A percentile compares a stretch with the other conserved stretches of the same genome.
These are phyloP conservation scores for Atta texana DNA, from an alignment of 1,140 invertebrate species.

Conservation along the genomic window DNA sequence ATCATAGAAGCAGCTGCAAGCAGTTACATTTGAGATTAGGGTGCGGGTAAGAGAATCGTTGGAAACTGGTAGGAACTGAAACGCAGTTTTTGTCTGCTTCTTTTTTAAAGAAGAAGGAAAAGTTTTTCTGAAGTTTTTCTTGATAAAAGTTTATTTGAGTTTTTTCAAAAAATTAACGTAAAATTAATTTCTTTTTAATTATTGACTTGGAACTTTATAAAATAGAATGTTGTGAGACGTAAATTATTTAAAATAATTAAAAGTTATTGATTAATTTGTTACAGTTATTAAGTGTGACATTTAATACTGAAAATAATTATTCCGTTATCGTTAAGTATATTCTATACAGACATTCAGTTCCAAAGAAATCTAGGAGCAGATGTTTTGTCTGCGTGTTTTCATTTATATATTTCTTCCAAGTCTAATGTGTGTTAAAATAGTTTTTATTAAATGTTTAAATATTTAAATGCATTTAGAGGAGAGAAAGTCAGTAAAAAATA, in stretches of 20 bases:
- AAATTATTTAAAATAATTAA: neutral
- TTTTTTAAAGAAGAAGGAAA: neutral
- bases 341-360: neutral
- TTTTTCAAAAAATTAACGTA: neutral
- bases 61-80: neutral
- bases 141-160: neutral
- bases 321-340: slow-evolving; percentile 8
- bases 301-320: neutral
- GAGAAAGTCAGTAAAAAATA: neutral
- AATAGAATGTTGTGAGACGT: neutral
- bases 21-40: slow-evolving; percentile 33
- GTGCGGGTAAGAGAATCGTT: slow-evolving; percentile 16
- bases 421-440: neutral
- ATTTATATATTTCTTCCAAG: neutral
- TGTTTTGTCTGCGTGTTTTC: neutral
- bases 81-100: neutral
- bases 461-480: neutral
- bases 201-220: neutral
- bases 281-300: neutral
- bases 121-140: neutral
- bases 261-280: neutral
- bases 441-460: slow-evolving; percentile 8
- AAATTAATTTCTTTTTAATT: neutral
- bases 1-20: slow-evolving; percentile 32
- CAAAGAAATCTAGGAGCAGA: neutral